Percentiles rank a stretch among this genome's conserved stretches.
phyloP scores from a whole-genome alignment of 2,113 vertebrate species.

The Megaceryle maxima region DNA sequence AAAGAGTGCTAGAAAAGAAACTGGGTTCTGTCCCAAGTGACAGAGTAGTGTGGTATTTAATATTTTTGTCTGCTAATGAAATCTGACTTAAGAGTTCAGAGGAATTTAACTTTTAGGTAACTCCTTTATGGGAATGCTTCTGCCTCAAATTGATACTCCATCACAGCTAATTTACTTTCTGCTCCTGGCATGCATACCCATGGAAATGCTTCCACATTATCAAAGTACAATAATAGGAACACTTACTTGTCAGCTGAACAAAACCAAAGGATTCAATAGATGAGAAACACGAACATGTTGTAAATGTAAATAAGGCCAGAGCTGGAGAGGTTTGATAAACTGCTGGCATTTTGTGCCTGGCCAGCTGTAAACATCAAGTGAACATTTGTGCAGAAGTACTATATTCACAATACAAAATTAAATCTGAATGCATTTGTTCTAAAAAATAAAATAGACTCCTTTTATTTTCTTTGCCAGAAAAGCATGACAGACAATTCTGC shows the following conservation, averaged over 20 bases:
- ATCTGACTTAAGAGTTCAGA: not conserved
- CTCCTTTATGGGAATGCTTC: not conserved
- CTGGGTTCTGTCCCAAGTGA: fast-evolving
- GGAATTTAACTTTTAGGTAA: not conserved
- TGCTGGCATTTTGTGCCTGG: not conserved
- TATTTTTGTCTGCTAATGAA: not conserved
- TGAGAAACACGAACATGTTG: not conserved
- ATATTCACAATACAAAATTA: not conserved
- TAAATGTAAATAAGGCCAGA: constrained; percentile 12
- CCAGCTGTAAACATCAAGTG: not conserved
- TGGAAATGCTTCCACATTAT: not conserved
- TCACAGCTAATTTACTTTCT: not conserved
- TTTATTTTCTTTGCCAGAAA: not conserved
- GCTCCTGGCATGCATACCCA: not conserved
- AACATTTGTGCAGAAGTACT: not conserved
- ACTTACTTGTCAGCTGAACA: constrained; percentile 18
- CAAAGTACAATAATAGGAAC: not conserved
- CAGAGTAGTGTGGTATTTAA: fast-evolving
- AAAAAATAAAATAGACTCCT: not conserved
- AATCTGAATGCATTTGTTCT: constrained; percentile 9
- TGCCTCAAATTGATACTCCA: not conserved
- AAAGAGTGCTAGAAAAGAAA: not conserved
- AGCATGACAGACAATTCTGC: not conserved
- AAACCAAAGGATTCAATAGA: not conserved
- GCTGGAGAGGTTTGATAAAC: not conserved